Base-by-base conservation (phyloP, 2,888 invertebrate genomes). In the Fragum sueziense region DNA sequence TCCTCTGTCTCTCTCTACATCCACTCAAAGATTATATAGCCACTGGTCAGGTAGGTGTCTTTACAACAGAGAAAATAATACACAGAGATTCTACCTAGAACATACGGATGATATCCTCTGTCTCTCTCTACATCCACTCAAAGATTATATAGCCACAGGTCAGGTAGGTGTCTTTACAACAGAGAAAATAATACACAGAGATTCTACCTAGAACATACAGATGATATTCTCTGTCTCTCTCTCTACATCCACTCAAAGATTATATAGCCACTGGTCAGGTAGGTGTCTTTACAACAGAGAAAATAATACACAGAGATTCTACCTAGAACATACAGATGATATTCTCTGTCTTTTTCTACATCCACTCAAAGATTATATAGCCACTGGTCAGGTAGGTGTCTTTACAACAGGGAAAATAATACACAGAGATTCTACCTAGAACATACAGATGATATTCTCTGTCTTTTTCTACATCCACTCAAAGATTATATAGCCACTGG, bases 31-130 rank as follows among this genome's bases (percentile, higher is more conserved):
- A 93, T 70, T 85, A 92, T 33, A 91, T 94, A 25, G 94, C 94
- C 20, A 93, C 94, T 25, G 94, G 94, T 79, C 93, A 94, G 93
- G 93, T 93, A 80, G 0, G 22, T 22, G 6, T 41, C 61, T 3
- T 61, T 61, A 1, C 0, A 91, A 92, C 85, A 87, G 88, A 57
- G 90, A 90, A 51, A 90, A 90, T 41, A 89, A 91, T 78, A 88
- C 86, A 4, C 94, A 94, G 86, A 85, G 91, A 17, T 93, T 93
- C 85, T 94, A 94, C 85, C 85, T 90, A 3, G 90, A 91, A 65
- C 94, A 94, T 84, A 93, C 93, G 2, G 94, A 94, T 85, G 94
- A 94, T 80, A 93, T 94, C 67, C 89, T 94, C 29, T 93, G 93
- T 84, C 89, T 94, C 20, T 90, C 91, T 74, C 88, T 94, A 22